A percentile compares a stretch with the other conserved stretches of the same genome.
phyloP scores from a whole-genome alignment of 2,888 invertebrate species.

The Tipula vernalis region DNA sequence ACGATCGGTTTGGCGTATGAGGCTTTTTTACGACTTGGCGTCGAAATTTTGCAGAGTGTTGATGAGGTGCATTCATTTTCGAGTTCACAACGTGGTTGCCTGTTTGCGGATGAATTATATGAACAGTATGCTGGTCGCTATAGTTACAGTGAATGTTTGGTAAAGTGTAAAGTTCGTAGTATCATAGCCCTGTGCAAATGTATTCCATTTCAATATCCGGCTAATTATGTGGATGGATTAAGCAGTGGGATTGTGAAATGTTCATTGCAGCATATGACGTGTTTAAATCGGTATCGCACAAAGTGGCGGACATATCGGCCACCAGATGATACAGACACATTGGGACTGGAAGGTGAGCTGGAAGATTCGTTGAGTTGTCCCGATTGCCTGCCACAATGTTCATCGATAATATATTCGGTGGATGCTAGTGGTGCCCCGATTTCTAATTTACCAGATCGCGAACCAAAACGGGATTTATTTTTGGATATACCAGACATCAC shows the following conservation, averaged over 20 bases:
- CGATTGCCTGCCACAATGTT: conserved; percentile 41
- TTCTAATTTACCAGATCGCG: neutral
- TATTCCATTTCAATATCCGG: conserved; percentile 39
- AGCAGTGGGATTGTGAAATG: conserved; percentile 22
- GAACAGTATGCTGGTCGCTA: conserved; percentile 33
- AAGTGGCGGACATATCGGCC: conserved; percentile 19
- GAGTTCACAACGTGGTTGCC: conserved; percentile 34
- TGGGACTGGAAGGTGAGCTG: conserved; percentile 34
- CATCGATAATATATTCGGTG: conserved; percentile 36
- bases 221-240: conserved; percentile 15
- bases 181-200: conserved; percentile 40
- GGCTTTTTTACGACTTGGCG: conserved; percentile 23
- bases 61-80: neutral
- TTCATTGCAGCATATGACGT: conserved; percentile 26
- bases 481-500: conserved; percentile 11
- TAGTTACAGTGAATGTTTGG: conserved; percentile 43
- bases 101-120: conserved; percentile 36
- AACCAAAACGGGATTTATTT: conserved; percentile 14
- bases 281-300: conserved; percentile 26
- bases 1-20: conserved; percentile 28
- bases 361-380: conserved; percentile 38
- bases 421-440: conserved; percentile 12
- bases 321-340: conserved; percentile 12
- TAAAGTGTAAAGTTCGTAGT: conserved; percentile 37
- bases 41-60: conserved; percentile 13